Evolutionary conservation across 2,797 vertebrate species (phyloP).

Genomic region (Perdix hodgsoniae): DNA sequence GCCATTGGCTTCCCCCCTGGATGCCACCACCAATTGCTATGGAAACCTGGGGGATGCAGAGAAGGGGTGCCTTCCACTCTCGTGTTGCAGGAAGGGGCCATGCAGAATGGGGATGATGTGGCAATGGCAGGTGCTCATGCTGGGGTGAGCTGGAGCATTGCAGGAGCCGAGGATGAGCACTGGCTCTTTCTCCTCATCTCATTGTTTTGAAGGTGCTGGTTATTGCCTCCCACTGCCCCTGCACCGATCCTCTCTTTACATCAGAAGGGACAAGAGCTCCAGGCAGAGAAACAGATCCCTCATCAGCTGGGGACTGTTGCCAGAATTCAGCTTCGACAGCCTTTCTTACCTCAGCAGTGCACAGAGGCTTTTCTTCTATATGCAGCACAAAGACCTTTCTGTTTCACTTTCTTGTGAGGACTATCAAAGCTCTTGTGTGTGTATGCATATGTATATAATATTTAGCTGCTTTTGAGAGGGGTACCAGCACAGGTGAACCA

Average conservation of each 20-base stretch:
- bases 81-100: not conserved
- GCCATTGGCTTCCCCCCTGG: not conserved
- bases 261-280: slow-evolving; percentile 6
- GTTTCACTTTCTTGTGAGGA: slow-evolving; percentile 43
- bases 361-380: slow-evolving; percentile 6
- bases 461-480: slow-evolving; percentile 44
- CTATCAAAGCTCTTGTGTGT: not conserved
- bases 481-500: not conserved
- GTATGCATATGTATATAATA: not conserved
- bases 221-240: slow-evolving; percentile 3
- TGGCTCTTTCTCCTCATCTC: not conserved
- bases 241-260: not conserved
- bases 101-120: not conserved
- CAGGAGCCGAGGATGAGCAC: accelerated
- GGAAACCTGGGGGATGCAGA: not conserved
- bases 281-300: slow-evolving; percentile 45
- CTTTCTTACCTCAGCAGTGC: not conserved
- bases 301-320: slow-evolving; percentile 25
- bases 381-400: slow-evolving; percentile 54
- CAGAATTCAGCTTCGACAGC: slow-evolving; percentile 10
- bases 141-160: not conserved
- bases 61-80: not conserved
- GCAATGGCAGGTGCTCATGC: not conserved
- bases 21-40: slow-evolving; percentile 55
- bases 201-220: not conserved